Evolutionary conservation across 2,888 invertebrate species (phyloP).

Genomic region (Gasteruption jaculator): DNA sequence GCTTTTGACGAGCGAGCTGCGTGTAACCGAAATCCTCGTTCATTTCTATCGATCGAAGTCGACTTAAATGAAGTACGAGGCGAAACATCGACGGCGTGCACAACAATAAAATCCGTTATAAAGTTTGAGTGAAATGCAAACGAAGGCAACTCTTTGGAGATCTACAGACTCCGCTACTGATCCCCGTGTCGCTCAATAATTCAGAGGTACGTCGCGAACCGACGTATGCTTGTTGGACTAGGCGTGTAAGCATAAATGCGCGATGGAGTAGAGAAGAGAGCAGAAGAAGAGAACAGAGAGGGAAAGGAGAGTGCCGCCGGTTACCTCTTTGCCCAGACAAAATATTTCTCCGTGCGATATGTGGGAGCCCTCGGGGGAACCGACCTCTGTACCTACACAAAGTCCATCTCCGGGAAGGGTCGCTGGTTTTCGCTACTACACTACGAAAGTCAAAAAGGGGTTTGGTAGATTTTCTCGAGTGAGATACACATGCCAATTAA

Average conservation of each 20-base stretch:
- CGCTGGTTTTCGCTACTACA: too few species aligned
- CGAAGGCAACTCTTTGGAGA: conserved; percentile 24
- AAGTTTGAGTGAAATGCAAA: too few species aligned
- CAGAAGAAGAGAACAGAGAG: conserved; percentile 12
- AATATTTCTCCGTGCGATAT: conserved; percentile 36
- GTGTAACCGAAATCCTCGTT: too few species aligned
- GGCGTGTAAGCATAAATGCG: conserved; percentile 35
- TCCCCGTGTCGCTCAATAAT: conserved; percentile 35
- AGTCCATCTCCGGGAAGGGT: conserved; percentile 19
- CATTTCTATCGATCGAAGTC: too few species aligned
- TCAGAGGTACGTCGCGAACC: conserved; percentile 32
- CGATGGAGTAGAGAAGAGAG: conserved; percentile 8
- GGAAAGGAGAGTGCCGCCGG: conserved; percentile 23
- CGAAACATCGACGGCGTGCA: too few species aligned
- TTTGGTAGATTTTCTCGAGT: too few species aligned
- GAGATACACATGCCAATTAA: too few species aligned
- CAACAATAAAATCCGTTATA: too few species aligned
- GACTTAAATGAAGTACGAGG: too few species aligned
- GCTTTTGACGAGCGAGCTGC: too few species aligned
- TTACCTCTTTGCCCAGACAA: conserved; percentile 36
- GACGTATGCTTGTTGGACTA: conserved; percentile 28
- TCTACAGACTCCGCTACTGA: conserved; percentile 33
- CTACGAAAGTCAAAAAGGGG: conserved; percentile 14
- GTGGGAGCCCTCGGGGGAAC: conserved; percentile 34
- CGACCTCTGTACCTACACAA: conserved; percentile 22